A percentile compares a stretch with the other conserved stretches of the same genome.
phyloP scores from a whole-genome alignment of 2,888 invertebrate genomes.

The Apotomis betuletana region DNA sequence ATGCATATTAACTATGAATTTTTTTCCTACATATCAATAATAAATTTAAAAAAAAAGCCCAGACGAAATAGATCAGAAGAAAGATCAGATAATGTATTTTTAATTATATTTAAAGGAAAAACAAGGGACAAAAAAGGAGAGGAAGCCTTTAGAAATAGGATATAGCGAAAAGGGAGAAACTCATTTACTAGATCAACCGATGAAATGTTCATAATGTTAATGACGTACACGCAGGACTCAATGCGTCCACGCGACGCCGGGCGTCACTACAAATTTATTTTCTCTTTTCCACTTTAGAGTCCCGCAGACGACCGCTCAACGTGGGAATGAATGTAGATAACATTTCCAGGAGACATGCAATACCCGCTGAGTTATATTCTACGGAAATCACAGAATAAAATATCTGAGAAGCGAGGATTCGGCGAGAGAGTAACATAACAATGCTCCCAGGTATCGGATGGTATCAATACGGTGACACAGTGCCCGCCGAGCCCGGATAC shows the following conservation, averaged over 20 bases:
- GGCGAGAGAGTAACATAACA: constrained; percentile 10
- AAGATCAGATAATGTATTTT: too few species aligned
- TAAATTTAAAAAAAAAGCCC: too few species aligned
- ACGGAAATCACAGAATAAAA: constrained; percentile 31
- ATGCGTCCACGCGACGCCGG: background rate
- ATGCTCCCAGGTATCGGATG: constrained; percentile 25
- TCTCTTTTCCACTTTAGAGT: background rate
- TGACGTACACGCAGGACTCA: too few species aligned
- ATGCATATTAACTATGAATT: too few species aligned
- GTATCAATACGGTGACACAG: constrained; percentile 34
- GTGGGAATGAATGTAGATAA: constrained; percentile 22
- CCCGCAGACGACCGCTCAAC: background rate
- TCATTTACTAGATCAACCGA: too few species aligned
- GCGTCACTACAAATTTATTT: background rate
- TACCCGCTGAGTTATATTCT: constrained; percentile 24
- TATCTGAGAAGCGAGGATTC: constrained; percentile 3
- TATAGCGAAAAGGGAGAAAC: too few species aligned
- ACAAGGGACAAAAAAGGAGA: too few species aligned
- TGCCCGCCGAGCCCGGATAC: constrained; percentile 32
- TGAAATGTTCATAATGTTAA: too few species aligned
- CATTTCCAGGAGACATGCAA: constrained; percentile 24
- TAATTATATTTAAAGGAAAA: too few species aligned
- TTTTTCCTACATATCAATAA: too few species aligned
- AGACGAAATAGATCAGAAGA: too few species aligned
- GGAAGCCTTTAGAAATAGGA: too few species aligned